Evolutionary conservation across 2,113 vertebrate species (phyloP).

Genomic region (Osmerus eperlanus): DNA sequence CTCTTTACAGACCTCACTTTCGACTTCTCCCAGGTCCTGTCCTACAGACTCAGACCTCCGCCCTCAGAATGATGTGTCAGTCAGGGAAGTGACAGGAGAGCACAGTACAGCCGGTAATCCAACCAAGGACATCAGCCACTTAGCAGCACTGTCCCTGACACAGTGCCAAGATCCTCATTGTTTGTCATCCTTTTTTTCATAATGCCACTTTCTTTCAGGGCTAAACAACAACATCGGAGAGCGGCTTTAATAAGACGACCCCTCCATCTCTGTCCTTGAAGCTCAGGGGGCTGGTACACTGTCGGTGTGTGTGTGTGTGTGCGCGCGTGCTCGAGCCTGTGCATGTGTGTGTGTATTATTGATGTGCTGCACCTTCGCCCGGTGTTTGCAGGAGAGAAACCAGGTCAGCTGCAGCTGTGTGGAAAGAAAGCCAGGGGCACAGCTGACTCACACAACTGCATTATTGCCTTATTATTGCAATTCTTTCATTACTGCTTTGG

Average conservation of each 20-base stretch:
- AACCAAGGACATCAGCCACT: constrained; percentile 48
- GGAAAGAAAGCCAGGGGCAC: constrained; percentile 60
- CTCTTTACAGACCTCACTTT: too few species aligned
- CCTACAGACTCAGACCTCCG: not conserved
- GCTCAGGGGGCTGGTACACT: constrained; percentile 56
- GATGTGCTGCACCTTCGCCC: constrained; percentile 69
- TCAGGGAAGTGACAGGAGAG: constrained; percentile 11
- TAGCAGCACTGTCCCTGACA: constrained; percentile 44
- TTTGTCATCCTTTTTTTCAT: constrained; percentile 64
- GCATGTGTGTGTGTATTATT: constrained; percentile 72
- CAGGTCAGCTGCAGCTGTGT: constrained; percentile 64
- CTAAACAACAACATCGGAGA: constrained; percentile 64
- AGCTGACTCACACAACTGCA: constrained; percentile 64
- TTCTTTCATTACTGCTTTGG: constrained; percentile 73
- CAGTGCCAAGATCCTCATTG: constrained; percentile 30
- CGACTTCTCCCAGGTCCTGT: too few species aligned
- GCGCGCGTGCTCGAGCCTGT: too few species aligned
- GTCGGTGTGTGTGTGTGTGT: too few species aligned
- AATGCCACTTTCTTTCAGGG: constrained; percentile 60
- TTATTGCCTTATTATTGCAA: constrained; percentile 71
- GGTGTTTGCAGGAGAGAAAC: constrained; percentile 64
- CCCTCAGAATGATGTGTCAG: constrained; percentile 21
- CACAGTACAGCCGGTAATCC: constrained; percentile 27
- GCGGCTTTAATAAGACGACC: constrained; percentile 60
- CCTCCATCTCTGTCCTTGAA: constrained; percentile 46